Evolutionary conservation across 2,797 vertebrate genomes (phyloP).

Genomic region (Okamejei kenojei): DNA sequence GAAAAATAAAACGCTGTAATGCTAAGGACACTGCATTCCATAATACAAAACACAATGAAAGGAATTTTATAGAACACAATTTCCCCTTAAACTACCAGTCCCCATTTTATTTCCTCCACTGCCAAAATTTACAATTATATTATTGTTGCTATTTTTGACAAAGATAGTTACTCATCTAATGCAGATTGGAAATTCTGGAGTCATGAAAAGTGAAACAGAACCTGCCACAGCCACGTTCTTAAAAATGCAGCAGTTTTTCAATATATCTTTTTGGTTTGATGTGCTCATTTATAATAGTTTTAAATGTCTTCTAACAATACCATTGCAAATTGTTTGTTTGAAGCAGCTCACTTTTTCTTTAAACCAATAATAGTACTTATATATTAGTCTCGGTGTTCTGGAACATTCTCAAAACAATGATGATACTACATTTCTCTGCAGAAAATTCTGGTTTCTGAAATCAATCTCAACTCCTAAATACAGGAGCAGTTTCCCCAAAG

Average conservation of each 20-base stretch:
- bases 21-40: not conserved
- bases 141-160: not conserved
- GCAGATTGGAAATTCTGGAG: not conserved
- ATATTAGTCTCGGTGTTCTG: not conserved
- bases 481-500: not conserved
- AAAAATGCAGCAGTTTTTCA: not conserved
- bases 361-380: not conserved
- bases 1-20: not conserved
- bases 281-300: not conserved
- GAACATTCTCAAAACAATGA: not conserved
- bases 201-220: not conserved
- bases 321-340: not conserved
- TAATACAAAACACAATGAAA: not conserved
- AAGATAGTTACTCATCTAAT: not conserved
- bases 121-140: too few species aligned
- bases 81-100: not conserved
- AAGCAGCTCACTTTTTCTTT: not conserved
- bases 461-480: not conserved
- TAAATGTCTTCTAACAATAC: not conserved
- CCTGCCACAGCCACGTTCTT: too few species aligned
- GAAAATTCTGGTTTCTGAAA: not conserved
- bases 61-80: slow-evolving; percentile 3
- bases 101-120: not conserved
- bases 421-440: not conserved
- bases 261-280: not conserved